phyloP scores from a whole-genome alignment of 2,113 vertebrate species.

The Mus pahari region DNA sequence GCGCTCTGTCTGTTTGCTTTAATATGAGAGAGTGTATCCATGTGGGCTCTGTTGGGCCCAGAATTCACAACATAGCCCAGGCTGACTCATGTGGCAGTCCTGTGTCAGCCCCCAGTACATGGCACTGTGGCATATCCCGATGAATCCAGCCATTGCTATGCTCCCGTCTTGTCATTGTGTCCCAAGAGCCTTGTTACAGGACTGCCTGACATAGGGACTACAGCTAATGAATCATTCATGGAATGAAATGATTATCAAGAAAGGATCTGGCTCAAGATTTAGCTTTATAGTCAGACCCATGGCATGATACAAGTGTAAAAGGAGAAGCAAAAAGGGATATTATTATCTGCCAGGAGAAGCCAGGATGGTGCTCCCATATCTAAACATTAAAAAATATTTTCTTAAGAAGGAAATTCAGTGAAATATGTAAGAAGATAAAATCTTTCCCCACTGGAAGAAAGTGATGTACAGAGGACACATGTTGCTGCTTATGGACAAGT shows the following conservation, averaged over 20 bases:
- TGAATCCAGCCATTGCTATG: not conserved
- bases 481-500: not conserved
- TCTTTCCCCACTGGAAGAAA: constrained; percentile 31
- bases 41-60: no score
- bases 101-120: not conserved
- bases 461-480: not conserved
- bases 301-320: constrained; percentile 8
- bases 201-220: constrained; percentile 52
- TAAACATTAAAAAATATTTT: constrained; percentile 46
- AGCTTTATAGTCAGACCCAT: constrained; percentile 39
- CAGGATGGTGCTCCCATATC: not conserved
- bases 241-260: constrained; percentile 62
- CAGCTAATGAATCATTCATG: constrained; percentile 71
- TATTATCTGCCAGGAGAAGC: constrained; percentile 47
- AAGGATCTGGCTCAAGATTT: constrained; percentile 48
- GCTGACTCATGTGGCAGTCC: not conserved
- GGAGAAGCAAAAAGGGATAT: not conserved
- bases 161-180: constrained; percentile 44
- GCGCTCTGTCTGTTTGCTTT: not conserved
- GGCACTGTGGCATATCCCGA: not conserved
- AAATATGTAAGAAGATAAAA: not conserved
- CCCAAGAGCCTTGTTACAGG: constrained; percentile 71
- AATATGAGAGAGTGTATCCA: not conserved
- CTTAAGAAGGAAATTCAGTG: not conserved
- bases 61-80: not conserved